These are phyloP conservation scores for Erethizon dorsatum DNA, from an alignment of 2,797 vertebrate species.

Conservation along the genomic window DNA sequence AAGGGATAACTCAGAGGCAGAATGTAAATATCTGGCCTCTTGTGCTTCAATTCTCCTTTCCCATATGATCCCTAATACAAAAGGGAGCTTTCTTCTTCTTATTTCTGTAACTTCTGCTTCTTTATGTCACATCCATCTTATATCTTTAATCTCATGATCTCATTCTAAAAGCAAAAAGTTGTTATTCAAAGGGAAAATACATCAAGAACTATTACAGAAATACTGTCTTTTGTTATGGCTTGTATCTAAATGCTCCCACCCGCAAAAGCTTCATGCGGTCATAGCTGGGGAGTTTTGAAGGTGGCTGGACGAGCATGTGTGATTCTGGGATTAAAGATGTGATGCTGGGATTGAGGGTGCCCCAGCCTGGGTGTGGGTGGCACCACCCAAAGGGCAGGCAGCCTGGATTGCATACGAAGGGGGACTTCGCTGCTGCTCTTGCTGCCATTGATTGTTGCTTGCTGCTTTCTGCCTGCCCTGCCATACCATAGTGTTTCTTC, in stretches of 20 bases:
- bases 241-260: neutral
- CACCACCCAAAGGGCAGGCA: neutral
- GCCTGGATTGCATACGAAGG: neutral
- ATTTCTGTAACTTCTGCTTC: neutral
- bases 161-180: neutral
- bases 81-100: neutral
- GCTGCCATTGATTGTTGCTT: neutral
- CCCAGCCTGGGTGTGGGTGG: neutral
- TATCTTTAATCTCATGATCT: neutral
- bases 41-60: neutral
- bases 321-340: neutral
- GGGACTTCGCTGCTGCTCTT: neutral
- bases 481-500: neutral
- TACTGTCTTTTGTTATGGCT: neutral
- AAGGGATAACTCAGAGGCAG: neutral
- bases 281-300: neutral
- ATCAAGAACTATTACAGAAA: neutral
- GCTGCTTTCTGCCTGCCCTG: neutral
- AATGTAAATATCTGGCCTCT: rapidly evolving
- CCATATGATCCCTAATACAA: neutral
- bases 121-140: neutral
- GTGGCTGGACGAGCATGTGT: neutral
- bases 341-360: neutral
- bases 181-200: neutral
- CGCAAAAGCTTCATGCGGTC: neutral